Conservation (phyloP, 2,888 invertebrate genomes). For the Chironomus tentans region DNA sequence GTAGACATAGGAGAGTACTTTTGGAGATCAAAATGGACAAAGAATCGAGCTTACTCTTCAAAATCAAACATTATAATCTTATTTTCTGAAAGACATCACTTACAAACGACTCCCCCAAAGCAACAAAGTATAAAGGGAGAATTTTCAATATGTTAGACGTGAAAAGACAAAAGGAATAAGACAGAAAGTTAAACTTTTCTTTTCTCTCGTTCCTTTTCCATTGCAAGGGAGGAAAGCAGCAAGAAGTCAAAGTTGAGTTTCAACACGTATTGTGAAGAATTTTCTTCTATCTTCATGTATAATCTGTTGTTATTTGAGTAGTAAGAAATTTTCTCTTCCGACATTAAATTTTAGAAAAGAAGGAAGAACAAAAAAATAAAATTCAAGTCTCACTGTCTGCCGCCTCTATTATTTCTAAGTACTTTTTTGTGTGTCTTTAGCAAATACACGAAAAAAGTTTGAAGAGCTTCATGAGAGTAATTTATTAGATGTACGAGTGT, state of each 20-base stretch:
- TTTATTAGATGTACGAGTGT: conserved; percentile 19
- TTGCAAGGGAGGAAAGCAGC: neutral
- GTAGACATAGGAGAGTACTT: no score
- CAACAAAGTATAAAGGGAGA: no score
- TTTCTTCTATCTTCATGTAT: neutral
- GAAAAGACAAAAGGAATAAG: neutral
- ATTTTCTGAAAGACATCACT: no score
- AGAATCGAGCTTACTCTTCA: no score
- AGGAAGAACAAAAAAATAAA: neutral
- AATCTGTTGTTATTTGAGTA: neutral
- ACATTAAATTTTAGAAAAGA: neutral
- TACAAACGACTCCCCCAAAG: no score
- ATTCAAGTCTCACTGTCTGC: neutral
- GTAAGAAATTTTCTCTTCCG: neutral
- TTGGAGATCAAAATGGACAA: no score
- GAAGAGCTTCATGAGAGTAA: conserved; percentile 6
- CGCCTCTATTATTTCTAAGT: neutral
- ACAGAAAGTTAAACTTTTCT: neutral
- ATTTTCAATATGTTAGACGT: no score
- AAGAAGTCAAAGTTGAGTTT: conserved; percentile 5
- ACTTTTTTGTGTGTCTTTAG: conserved; percentile 1
- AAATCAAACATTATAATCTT: no score
- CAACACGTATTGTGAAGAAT: conserved; percentile 16
- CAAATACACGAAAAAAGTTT: conserved; percentile 20
- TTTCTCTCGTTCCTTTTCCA: neutral